phyloP scores from a whole-genome alignment of 1,140 invertebrate genomes.

The Oreohelix idahoensis region DNA sequence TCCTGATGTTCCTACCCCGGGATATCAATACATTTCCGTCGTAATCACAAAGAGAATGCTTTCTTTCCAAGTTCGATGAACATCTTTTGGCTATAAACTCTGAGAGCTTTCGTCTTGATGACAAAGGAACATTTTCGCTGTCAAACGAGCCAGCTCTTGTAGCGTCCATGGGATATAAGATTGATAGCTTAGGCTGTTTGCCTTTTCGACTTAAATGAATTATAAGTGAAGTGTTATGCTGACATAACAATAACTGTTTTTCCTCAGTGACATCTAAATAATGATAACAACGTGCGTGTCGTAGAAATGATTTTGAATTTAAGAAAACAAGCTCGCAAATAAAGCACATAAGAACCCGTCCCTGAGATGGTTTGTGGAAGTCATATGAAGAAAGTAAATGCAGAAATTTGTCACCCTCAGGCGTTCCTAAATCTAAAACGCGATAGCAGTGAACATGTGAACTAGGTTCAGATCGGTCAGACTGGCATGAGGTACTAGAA shows the following conservation, averaged over 20 bases:
- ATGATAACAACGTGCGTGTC: constrained; percentile 94
- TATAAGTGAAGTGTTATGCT: constrained; percentile 93
- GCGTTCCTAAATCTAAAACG: constrained; percentile 85
- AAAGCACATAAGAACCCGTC: constrained; percentile 99
- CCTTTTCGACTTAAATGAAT: constrained; percentile 94
- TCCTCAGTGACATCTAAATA: constrained; percentile 88
- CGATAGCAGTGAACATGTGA: constrained; percentile 95
- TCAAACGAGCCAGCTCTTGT: too few relatives aligned
- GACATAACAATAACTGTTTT: constrained; percentile 88
- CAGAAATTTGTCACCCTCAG: constrained; percentile 11
- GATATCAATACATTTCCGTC: neutral
- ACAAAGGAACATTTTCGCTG: neutral
- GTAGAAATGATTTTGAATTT: constrained; percentile 94
- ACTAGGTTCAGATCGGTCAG: constrained; percentile 69
- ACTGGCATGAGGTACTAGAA: constrained; percentile 72
- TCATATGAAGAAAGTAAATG: neutral
- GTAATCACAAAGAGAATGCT: neutral
- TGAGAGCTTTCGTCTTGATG: neutral
- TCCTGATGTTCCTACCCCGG: neutral
- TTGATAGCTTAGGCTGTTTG: constrained; percentile 93
- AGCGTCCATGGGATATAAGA: constrained; percentile 84
- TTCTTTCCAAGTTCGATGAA: neutral
- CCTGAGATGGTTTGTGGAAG: constrained; percentile 85
- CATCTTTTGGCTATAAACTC: neutral
- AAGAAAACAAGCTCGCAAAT: constrained; percentile 98